phyloP scores from a whole-genome alignment of 1,140 invertebrate genomes.

The Bombus balteatus region DNA sequence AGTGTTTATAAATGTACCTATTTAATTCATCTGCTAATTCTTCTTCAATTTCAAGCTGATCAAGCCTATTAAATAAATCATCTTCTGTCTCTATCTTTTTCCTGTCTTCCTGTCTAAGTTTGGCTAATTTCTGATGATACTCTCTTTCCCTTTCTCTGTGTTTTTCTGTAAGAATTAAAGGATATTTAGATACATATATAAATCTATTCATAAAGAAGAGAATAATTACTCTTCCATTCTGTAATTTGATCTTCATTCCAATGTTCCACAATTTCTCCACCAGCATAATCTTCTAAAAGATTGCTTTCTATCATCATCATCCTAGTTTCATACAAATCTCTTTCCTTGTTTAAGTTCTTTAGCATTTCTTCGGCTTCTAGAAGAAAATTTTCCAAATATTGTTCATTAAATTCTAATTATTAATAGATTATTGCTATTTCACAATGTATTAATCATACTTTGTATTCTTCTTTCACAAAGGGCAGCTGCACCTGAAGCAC shows the following conservation, averaged over 20 bases:
- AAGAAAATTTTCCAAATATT: slow-evolving; percentile 17
- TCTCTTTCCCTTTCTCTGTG: slow-evolving; percentile 82
- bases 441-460: slow-evolving; percentile 77
- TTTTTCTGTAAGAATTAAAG: slow-evolving; percentile 73
- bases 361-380: slow-evolving; percentile 82
- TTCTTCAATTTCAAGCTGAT: slow-evolving; percentile 84
- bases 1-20: slow-evolving; percentile 63
- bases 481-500: slow-evolving; percentile 85
- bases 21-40: slow-evolving; percentile 81
- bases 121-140: slow-evolving; percentile 79
- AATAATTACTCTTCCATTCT: slow-evolving; percentile 82
- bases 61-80: slow-evolving; percentile 81
- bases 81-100: slow-evolving; percentile 78
- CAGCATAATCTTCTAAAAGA: slow-evolving; percentile 74
- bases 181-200: background rate
- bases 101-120: slow-evolving; percentile 72
- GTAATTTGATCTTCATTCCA: slow-evolving; percentile 83
- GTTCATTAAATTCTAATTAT: slow-evolving; percentile 19
- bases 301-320: slow-evolving; percentile 75
- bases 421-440: background rate
- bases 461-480: slow-evolving; percentile 85
- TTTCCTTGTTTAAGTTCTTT: slow-evolving; percentile 80
- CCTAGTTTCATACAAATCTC: slow-evolving; percentile 79
- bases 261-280: slow-evolving; percentile 83
- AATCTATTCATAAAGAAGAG: background rate